Base-by-base conservation (phyloP, 2,888 invertebrate genomes). In the Apodemia hepburni region DNA sequence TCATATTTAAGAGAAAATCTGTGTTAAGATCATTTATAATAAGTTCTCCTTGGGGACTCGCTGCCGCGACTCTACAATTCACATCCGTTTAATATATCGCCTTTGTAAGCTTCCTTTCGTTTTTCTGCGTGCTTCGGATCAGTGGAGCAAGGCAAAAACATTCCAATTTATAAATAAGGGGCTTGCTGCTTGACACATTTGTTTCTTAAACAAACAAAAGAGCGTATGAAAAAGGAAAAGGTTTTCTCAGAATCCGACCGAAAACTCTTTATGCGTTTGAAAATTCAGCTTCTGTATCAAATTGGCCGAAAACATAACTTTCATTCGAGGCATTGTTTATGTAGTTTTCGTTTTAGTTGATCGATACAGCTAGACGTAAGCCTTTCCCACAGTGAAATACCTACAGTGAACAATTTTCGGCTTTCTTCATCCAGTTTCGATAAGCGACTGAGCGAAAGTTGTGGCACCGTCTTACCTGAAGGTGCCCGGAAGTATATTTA, bases 51-150 rank as follows among this genome's bases (percentile, higher is more conserved):
- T n/a, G 29, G 27, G 54, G 54, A 57, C 15, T n/a, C 29, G 29
- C 15, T 22, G 29, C 22, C 29, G 22, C 54, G 27, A 27, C 54
- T 54, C 51, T 57, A 57, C 54, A 12, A n/a, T 57, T 57, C 29
- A 57, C 29, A 57, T 57, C 54, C 54, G 54, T 29, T 29, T 29
- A 27, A 57, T 57, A 57, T 57, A 57, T 29, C 8, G 54, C 54
- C 27, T 57, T 57, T 57, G 54, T 29, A 57, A 57, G 54, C 29
- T 57, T 57, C 54, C 54, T 57, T 57, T 57, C 29, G 54, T 29
- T 57, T 57, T 57, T 57, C 5, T 27, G n/a, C 54, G 27, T 57
- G 33, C 11, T 12, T 15, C 54, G 54, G 29, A 57, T 57, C 54
- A 27, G 54, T 57, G 29, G 12, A 27, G 15, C 22, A 54, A 57